phyloP scores from a whole-genome alignment of 2,888 invertebrate species.

The Hydroisotoma schaefferi region DNA sequence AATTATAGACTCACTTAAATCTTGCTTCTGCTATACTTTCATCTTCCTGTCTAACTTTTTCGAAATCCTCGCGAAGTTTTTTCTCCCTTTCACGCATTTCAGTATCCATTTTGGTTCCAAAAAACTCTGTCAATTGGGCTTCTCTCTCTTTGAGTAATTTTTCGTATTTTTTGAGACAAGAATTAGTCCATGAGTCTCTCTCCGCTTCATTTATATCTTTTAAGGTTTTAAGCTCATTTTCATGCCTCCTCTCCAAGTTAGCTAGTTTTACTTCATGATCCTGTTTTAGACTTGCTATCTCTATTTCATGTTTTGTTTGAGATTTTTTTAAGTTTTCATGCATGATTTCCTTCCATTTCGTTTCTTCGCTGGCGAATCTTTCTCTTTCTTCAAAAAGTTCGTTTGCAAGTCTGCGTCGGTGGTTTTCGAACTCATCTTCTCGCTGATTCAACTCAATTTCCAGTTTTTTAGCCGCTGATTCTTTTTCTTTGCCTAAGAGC shows the following conservation, averaged over 20 bases:
- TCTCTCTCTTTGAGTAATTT: conserved; percentile 64
- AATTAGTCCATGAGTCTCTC: conserved; percentile 63
- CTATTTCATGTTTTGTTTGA: conserved; percentile 43
- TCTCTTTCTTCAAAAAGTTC: conserved; percentile 44
- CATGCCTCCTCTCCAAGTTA: conserved; percentile 50
- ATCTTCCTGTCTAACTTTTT: conserved; percentile 54
- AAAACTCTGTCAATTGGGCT: conserved; percentile 65
- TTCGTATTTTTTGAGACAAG: conserved; percentile 62
- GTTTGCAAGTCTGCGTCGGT: conserved; percentile 29
- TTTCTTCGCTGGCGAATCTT: conserved; percentile 37
- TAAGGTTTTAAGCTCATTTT: conserved; percentile 58
- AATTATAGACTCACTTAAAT: conserved; percentile 50
- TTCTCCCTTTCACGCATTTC: conserved; percentile 73
- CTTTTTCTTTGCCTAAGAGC: conserved; percentile 50
- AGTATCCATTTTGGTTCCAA: conserved; percentile 69
- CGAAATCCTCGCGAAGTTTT: conserved; percentile 65
- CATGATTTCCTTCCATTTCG: conserved; percentile 30
- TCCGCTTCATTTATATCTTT: conserved; percentile 62
- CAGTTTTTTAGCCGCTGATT: conserved; percentile 25
- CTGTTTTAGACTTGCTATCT: conserved; percentile 49
- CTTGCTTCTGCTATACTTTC: conserved; percentile 62
- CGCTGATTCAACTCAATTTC: conserved; percentile 36
- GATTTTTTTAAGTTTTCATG: conserved; percentile 43
- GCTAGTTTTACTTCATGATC: conserved; percentile 59
- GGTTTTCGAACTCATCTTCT: conserved; percentile 38